phyloP scores from a whole-genome alignment of 1,140 invertebrate genomes.

The Anastrepha ludens region DNA sequence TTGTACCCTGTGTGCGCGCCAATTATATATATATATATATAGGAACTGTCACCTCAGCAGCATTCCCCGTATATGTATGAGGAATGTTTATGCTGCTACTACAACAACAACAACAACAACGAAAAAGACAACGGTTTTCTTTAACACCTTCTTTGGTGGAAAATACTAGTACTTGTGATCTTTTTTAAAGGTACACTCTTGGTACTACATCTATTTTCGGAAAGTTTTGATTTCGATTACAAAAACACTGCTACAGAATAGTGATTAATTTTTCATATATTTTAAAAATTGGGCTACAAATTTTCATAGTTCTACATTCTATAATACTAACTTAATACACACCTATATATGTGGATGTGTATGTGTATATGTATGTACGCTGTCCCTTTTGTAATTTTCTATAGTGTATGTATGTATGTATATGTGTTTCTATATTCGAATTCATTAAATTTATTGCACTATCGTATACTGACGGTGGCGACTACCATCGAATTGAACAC shows the following conservation, averaged over 20 bases:
- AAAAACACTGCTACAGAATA: neutral
- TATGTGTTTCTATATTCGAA: neutral
- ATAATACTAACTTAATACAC: neutral
- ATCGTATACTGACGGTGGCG: neutral
- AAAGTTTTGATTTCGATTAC: neutral
- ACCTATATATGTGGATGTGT: neutral
- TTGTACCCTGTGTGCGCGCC: no score
- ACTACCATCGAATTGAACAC: neutral
- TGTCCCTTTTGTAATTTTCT: neutral
- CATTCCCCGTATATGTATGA: no score
- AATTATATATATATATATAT: no score
- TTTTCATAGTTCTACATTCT: conserved; percentile 32
- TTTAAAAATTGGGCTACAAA: conserved; percentile 45
- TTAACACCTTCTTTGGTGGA: no score
- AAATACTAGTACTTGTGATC: no score
- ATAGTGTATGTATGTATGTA: neutral
- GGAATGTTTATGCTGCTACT: no score
- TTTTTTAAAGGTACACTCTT: no score
- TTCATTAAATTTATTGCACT: neutral
- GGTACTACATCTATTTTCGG: neutral
- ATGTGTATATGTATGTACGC: neutral
- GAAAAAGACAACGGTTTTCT: no score
- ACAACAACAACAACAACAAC: no score
- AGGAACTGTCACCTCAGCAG: no score
- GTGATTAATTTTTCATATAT: neutral